Percentiles rank a stretch among this genome's conserved stretches.
These are phyloP conservation scores for Sceloporus undulatus DNA, from an alignment of 2,113 vertebrate species.

Conservation along the genomic window DNA sequence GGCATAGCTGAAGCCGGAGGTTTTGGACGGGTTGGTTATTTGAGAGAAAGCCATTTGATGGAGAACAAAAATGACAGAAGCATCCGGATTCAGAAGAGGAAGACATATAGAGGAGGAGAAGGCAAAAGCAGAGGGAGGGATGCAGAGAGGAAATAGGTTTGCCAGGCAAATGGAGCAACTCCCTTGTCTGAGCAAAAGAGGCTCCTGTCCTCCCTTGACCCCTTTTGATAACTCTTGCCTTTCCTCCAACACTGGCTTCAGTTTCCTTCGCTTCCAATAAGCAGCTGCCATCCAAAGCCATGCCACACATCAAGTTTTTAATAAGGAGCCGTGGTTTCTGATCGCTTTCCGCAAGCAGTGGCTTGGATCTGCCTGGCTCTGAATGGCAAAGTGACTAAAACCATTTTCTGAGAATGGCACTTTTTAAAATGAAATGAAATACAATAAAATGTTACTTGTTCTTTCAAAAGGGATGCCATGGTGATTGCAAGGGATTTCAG, in stretches of 20 bases:
- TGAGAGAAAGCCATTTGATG: neutral
- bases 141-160: neutral
- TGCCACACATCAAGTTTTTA: constrained; percentile 53
- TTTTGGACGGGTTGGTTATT: neutral
- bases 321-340: constrained; percentile 64
- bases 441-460: neutral
- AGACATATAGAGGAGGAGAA: neutral
- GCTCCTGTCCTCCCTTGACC: constrained; percentile 28
- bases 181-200: too few species aligned
- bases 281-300: constrained; percentile 49
- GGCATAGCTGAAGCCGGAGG: too few species aligned
- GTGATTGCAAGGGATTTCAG: neutral
- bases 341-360: constrained; percentile 42
- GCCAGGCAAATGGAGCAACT: neutral
- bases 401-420: too few species aligned
- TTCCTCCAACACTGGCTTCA: neutral
- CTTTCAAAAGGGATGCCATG: neutral
- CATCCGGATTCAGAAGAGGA: neutral
- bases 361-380: too few species aligned
- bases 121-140: accelerated
- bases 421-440: too few species aligned
- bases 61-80: neutral
- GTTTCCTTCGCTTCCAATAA: constrained; percentile 24
- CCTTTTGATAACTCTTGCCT: constrained; percentile 25
- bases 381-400: too few species aligned